Evolutionary conservation across 2,797 vertebrate species (phyloP).

Genomic region (Onychomys torridus): DNA sequence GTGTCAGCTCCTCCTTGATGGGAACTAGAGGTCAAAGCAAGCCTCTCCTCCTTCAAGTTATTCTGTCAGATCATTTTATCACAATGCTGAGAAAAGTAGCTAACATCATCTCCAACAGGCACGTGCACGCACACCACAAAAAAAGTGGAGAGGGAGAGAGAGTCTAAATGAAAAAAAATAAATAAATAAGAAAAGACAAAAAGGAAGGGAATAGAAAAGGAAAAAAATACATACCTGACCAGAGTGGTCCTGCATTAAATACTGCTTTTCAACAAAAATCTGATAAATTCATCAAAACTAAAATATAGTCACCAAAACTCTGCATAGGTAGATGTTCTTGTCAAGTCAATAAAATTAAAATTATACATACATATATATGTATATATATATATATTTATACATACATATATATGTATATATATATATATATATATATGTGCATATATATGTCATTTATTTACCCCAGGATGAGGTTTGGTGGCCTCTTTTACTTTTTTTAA

Average conservation of each 20-base stretch:
- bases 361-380: no score
- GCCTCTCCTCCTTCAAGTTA: background rate
- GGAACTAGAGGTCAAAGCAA: background rate
- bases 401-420: no score
- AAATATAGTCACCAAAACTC: background rate
- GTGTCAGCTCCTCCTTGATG: background rate
- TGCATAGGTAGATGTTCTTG: slow-evolving; percentile 5
- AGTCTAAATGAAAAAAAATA: background rate
- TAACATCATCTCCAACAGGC: background rate
- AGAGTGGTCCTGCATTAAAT: background rate
- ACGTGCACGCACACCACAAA: background rate
- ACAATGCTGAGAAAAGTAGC: background rate
- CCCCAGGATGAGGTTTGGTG: background rate
- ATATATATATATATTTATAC: no score
- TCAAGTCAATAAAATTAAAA: background rate
- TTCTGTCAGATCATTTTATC: background rate
- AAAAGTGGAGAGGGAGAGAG: background rate
- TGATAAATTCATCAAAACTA: background rate
- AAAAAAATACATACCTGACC: background rate
- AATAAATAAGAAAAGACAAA: no score
- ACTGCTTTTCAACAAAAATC: background rate
- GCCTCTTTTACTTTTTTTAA: background rate
- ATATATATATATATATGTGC: no score
- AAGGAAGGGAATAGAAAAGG: background rate
- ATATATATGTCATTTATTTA: background rate